A percentile compares a stretch with the other conserved stretches of the same genome.
Conservation (phyloP, 2,113 vertebrate species). For the Callithrix jacchus region DNA sequence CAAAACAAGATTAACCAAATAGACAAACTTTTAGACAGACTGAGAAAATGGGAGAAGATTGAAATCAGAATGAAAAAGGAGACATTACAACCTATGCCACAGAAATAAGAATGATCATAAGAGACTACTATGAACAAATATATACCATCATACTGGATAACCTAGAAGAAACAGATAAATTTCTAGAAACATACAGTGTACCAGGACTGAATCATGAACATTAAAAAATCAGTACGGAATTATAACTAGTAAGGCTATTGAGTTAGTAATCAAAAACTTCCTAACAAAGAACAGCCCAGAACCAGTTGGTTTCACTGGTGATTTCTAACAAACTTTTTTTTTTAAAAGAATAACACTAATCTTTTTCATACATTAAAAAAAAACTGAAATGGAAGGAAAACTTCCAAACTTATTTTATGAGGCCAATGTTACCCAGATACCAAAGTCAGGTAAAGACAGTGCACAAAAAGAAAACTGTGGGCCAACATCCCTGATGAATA, state of each 20-base stretch:
- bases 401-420: not conserved
- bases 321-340: not conserved
- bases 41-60: not conserved
- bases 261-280: not conserved
- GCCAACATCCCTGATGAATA: not conserved
- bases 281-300: not conserved
- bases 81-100: not conserved
- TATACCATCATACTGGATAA: not conserved
- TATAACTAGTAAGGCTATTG: not conserved
- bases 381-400: not conserved
- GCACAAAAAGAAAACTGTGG: not conserved
- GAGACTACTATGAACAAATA: not conserved
- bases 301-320: not conserved
- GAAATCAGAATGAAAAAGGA: not conserved
- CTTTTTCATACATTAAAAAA: not conserved
- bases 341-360: not conserved
- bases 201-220: not conserved
- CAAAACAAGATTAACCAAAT: not conserved
- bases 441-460: not conserved
- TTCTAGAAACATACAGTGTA: not conserved
- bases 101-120: not conserved
- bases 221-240: not conserved
- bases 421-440: not conserved
- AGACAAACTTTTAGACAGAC: not conserved
- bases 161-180: not conserved